Percentiles rank a stretch among this genome's conserved stretches.
phyloP scores from a whole-genome alignment of 2,888 invertebrate genomes.

The Drosophila nr. perissopoda region DNA sequence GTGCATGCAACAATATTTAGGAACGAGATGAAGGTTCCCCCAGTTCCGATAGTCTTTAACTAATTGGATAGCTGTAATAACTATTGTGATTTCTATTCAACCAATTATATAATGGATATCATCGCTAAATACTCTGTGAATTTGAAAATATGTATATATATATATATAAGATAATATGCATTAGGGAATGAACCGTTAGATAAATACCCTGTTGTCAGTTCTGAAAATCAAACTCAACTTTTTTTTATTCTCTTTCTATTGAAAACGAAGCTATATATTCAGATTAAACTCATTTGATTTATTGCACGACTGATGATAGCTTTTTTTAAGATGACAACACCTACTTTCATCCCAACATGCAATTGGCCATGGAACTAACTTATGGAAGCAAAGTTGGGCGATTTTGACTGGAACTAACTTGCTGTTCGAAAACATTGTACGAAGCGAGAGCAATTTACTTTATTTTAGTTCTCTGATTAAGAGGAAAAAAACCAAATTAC shows the following conservation, averaged over 20 bases:
- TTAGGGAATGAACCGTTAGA: neutral
- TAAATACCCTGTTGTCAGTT: neutral
- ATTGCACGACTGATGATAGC: neutral
- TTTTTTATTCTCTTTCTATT: neutral
- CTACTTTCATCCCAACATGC: neutral
- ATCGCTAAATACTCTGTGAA: constrained; percentile 30
- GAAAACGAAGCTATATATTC: neutral
- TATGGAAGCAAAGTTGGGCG: neutral
- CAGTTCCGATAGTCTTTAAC: constrained; percentile 24
- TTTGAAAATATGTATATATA: neutral
- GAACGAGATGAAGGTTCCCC: constrained; percentile 30
- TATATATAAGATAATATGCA: neutral
- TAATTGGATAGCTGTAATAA: constrained; percentile 31
- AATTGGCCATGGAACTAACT: too few relatives aligned
- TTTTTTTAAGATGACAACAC: neutral
- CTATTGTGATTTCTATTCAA: constrained; percentile 20
- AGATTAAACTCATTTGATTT: neutral
- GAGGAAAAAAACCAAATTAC: neutral
- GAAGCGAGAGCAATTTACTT: neutral
- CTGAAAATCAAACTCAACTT: neutral
- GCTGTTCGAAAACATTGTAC: neutral
- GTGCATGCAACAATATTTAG: constrained; percentile 56
- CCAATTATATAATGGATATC: constrained; percentile 24
- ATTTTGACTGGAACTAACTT: neutral
- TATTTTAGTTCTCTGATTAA: neutral